Base-by-base conservation (phyloP, 2,888 invertebrate species). In the Slavum lentiscoides region DNA sequence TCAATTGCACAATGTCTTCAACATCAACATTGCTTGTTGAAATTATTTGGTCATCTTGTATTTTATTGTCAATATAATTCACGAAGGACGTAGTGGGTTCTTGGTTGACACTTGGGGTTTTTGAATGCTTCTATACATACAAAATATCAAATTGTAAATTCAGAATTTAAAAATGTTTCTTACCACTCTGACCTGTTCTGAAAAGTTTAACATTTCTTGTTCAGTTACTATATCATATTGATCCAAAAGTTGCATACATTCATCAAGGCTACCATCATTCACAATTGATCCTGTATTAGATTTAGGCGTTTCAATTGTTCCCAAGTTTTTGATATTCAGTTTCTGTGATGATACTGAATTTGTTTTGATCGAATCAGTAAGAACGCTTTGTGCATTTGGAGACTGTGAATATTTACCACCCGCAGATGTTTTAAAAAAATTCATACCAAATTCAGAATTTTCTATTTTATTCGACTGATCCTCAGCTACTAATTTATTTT, bases 221-320 rank as follows among this genome's bases (percentile, higher is more conserved):
- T 72, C 64, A 7, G 80, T 64, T 13, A 80, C 69, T 19, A 80
- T 43, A 66, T 80, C 80, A 58, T 80, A 80, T 64, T 80, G 80
- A 43, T 72, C 80, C n/a, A 80, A 72, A 19, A 80, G n/a, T 58
- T 72, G 72, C 7, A 64, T 64, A 43, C 70, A 55, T 39, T 70
- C 80, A 43, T 80, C 80, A 15, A 72, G 19, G n/a, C 72, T 66
- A 2, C 58, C 59, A 53, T 77, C 53, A 77, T 62, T 77, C 9
- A 19, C 62, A 68, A 15, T 15, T 37, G 64, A 64, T 13, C 67
- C 17, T 59, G 67, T 43, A n/a, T n/a, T 67, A 15, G 49, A 13
- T 15, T 39, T 74, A 19, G 15, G 58, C 43, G n/a, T 58, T 58
- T 58, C 39, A 19, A 13, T 58, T 39, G 19, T 7, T 5, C 6